A percentile compares a stretch with the other conserved stretches of the same genome.
Evolutionary conservation across 1,140 invertebrate species (phyloP).

Genomic region (Hylyphantes graminicola): DNA sequence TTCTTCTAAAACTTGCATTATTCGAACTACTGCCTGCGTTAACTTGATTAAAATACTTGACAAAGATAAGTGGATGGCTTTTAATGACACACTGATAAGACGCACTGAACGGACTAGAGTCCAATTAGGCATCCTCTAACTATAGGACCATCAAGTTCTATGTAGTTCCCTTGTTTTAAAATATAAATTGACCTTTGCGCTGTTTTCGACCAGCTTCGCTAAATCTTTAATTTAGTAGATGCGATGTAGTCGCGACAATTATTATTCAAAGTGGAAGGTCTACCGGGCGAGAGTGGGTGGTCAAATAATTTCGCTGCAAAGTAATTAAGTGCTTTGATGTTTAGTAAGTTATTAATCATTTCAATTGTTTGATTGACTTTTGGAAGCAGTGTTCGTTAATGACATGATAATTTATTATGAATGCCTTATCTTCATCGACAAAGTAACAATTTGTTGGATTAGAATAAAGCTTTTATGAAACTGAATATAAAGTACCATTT

Average conservation of each 20-base stretch:
- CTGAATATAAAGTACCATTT: no score
- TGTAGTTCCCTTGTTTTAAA: slow-evolving; percentile 38
- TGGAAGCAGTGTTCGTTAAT: no score
- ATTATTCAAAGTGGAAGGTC: not conserved
- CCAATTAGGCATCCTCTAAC: slow-evolving; percentile 54
- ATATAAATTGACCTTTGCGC: slow-evolving; percentile 12
- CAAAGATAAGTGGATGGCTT: slow-evolving; percentile 58
- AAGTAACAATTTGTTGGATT: no score
- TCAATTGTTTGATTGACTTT: no score
- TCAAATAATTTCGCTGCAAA: no score
- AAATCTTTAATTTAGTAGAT: slow-evolving; percentile 20
- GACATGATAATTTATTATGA: no score
- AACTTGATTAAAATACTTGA: slow-evolving; percentile 61
- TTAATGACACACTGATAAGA: slow-evolving; percentile 57
- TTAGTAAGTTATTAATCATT: no score
- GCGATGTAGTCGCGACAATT: not conserved
- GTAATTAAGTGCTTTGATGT: no score
- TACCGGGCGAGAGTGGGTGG: no score
- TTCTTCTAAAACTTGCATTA: slow-evolving; percentile 46
- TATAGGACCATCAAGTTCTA: slow-evolving; percentile 12
- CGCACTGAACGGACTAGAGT: slow-evolving; percentile 39
- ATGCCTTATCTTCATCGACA: no score
- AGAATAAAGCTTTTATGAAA: no score
- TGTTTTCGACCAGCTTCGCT: not conserved
- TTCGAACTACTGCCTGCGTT: slow-evolving; percentile 51